Evolutionary conservation across 2,113 vertebrate species (phyloP), one percentile per base, ranked within the genome.

Genomic region (Campylorhamphus procurvoides): DNA sequence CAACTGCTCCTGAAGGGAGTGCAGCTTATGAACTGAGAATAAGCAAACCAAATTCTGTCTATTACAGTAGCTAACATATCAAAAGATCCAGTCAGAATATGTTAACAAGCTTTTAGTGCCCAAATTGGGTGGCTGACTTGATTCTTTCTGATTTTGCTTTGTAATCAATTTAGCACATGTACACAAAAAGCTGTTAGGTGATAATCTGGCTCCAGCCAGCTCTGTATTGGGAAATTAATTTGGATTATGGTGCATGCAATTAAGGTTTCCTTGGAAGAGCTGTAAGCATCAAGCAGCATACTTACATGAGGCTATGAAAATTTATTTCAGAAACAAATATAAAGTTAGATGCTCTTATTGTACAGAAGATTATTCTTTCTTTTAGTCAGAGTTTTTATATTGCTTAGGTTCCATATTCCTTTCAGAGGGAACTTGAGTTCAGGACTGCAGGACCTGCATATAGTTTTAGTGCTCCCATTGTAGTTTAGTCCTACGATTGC

Each of bases 391-490:
- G 81, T 63, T 95, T 31, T 62, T 47, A 24, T 49, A 92, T 16
- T 72, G 60, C 42, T 84, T 56, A 49, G 37, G 52, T 39, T 81
- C 87, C 90, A 37, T 82, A 64, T 85, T 77, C 56, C 73, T 94
- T 94, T 14, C 42, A 69, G 47, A 86, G 44, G 71, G 73, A 15
- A 49, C 55, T 92, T 79, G 50, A 87, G 62, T 90, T 95, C 29
- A 72, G 73, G 53, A 55, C 69, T 97, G 68, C 86, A 96, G 93
- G 83, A 96, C 92, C 90, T 97, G 81, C 77, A 37, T 92, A 66
- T 93, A 93, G 91, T 73, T 97, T 95, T 96, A 91, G 94, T 87
- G 44, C 25, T 59, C 18, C 66, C 84, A 35, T 73, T 94, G 62
- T 47, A 23, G 47, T 97, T 95, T 95, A 91, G 94, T 89, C 40